A percentile compares a stretch with the other conserved stretches of the same genome.
phyloP scores from a whole-genome alignment of 2,113 vertebrate species.

The Saccopteryx leptura region DNA sequence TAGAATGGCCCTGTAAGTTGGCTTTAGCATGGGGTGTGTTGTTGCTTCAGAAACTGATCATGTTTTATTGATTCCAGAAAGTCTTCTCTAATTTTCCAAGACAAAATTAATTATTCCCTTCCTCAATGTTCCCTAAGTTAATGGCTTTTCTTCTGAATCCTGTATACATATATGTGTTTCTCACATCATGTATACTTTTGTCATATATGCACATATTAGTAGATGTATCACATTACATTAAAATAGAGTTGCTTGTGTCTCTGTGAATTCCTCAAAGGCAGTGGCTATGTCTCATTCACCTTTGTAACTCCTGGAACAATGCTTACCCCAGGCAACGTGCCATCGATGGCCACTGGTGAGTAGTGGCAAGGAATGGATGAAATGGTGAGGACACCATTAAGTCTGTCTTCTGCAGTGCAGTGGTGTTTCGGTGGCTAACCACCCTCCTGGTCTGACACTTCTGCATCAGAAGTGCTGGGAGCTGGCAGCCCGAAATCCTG shows the following conservation, averaged over 20 bases:
- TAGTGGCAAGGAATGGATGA: not conserved
- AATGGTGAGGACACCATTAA: not conserved
- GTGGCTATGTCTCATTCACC: not conserved
- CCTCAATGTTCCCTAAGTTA: not conserved
- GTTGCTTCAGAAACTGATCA: not conserved
- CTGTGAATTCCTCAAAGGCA: not conserved
- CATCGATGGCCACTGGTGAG: not conserved
- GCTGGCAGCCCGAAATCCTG: conserved; percentile 28
- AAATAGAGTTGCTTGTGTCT: not conserved
- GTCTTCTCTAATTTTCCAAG: not conserved
- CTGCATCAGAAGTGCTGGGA: conserved; percentile 57
- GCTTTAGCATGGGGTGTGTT: not conserved
- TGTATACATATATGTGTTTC: not conserved
- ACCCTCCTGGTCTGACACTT: conserved; percentile 20
- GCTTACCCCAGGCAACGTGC: not conserved
- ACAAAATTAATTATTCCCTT: not conserved
- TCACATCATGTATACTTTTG: not conserved
- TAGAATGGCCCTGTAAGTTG: not conserved
- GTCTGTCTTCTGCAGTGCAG: not conserved
- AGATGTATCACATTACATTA: not conserved
- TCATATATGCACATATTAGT: not conserved
- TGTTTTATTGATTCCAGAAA: not conserved
- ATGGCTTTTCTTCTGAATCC: not conserved
- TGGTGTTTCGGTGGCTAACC: conserved; percentile 58
- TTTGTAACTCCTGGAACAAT: not conserved